These are phyloP conservation scores for Ochropacha duplaris DNA, from an alignment of 2,888 invertebrate genomes.

Conservation along the genomic window DNA sequence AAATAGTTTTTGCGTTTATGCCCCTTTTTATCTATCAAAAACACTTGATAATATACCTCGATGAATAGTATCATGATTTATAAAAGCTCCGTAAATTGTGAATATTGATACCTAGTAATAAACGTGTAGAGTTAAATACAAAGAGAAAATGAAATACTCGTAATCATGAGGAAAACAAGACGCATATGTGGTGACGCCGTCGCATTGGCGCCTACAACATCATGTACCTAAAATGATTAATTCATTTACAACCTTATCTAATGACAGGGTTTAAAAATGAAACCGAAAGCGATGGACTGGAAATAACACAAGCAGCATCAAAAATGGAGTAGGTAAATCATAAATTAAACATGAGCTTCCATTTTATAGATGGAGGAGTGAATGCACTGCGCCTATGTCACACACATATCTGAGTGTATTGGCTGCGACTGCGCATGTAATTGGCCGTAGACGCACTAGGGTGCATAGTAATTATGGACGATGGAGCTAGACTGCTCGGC, in stretches of 20 bases:
- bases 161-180: neutral
- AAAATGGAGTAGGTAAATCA: conserved; percentile 13
- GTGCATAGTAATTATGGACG: conserved; percentile 31
- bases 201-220: neutral
- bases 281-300: neutral
- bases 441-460: conserved; percentile 12
- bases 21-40: no score
- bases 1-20: no score
- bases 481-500: conserved; percentile 54
- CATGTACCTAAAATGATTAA: neutral
- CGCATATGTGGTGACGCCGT: neutral
- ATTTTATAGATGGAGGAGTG: conserved; percentile 28
- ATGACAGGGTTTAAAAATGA: neutral
- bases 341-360: conserved; percentile 27
- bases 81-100: no score
- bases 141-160: neutral
- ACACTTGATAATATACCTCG: no score
- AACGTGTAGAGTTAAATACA: neutral
- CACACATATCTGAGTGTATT: neutral
- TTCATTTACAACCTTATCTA: neutral
- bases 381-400: conserved; percentile 23
- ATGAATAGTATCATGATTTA: no score
- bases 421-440: conserved; percentile 1
- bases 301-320: neutral
- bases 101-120: no score